Evolutionary conservation across 2,797 vertebrate genomes (phyloP), one percentile per base, ranked within the genome.

Genomic region (Falco biarmicus): DNA sequence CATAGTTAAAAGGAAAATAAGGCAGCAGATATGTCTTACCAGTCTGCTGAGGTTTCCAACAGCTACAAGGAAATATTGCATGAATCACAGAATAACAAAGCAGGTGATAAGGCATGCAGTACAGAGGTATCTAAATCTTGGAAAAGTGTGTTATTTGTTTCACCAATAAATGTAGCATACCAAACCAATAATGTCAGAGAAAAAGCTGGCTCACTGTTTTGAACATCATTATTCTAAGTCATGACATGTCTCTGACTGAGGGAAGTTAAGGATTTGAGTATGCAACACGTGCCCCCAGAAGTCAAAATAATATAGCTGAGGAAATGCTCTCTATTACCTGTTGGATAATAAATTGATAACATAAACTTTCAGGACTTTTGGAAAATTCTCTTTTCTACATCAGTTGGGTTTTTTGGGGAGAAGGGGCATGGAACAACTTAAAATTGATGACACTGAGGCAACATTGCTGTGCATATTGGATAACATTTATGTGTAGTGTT

Each of bases 321-420:
- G 26, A 80, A 71, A 84, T 31, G 22, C 6, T 78, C 14, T 50
- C 24, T 78, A 18, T 56, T 83, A 56, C 4, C 50, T 54, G 20
- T 26, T 45, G 12, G 22, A 32, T 34, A 60, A 86, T 47, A 87
- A 65, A 56, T 10, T 47, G 45, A 31, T 41, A 41, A 10, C 3
- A 53, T 32, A 54, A 65, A 80, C 7, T 56, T 56, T 43, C 8
- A 69, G 51, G 18, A 69, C 26, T 20, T 90, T 37, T 29, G 26
- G 45, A 79, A 83, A 86, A 78, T 28, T 79, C 41, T 9, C 21
- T 69, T 89, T 89, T 86, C 57, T 43, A 50, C 17, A n/a, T 43
- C 18, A 34, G 6, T 19, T 4, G 0, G 0, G 8, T 47, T 64
- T 82, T 4, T 16, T 11, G 12, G 5, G 13, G 11, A 10, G 6